Evolutionary conservation across 2,888 invertebrate genomes (phyloP).

Genomic region (Alcis repandata): DNA sequence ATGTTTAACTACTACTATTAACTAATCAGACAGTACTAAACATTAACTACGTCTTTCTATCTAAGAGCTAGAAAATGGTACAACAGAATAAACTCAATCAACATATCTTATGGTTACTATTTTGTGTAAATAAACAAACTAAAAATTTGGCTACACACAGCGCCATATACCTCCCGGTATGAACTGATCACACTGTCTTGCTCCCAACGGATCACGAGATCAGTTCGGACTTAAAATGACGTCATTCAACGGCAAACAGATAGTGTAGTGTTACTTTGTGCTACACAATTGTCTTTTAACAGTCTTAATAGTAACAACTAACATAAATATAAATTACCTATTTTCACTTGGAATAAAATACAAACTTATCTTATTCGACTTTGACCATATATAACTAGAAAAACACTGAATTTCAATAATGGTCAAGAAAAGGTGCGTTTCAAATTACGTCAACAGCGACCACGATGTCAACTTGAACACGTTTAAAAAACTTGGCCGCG

Average conservation of each 20-base stretch:
- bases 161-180: neutral
- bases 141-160: neutral
- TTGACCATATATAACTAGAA: neutral
- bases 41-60: too few relatives aligned
- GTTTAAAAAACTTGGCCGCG: too few relatives aligned
- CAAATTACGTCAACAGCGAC: too few relatives aligned
- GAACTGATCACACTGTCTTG: neutral
- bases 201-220: neutral
- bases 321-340: conserved; percentile 26
- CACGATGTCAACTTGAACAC: too few relatives aligned
- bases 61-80: too few relatives aligned
- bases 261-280: conserved; percentile 29
- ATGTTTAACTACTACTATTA: too few relatives aligned
- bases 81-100: too few relatives aligned
- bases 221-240: neutral
- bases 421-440: neutral
- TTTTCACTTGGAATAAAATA: conserved; percentile 4
- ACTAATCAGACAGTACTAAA: too few relatives aligned
- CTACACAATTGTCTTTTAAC: conserved; percentile 34
- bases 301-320: conserved; percentile 40
- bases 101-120: too few relatives aligned
- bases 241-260: neutral
- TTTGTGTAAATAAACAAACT: neutral
- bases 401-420: neutral
- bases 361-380: conserved; percentile 25